Conservation (phyloP, 2,888 invertebrate genomes). For the Spodoptera picta region DNA sequence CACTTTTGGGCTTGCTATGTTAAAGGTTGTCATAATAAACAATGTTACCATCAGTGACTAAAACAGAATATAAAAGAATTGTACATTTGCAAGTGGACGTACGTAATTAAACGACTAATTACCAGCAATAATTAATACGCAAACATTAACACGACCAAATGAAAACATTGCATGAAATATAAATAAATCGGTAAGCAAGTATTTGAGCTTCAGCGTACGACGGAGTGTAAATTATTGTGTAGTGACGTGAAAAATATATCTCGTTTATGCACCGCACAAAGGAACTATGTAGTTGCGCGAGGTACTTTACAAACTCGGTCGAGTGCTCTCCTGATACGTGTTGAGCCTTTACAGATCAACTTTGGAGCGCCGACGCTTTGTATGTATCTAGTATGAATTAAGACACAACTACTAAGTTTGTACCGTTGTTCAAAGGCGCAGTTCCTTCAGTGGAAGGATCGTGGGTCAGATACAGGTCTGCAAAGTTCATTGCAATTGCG, state of each 20-base stretch:
- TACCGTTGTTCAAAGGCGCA: conserved; percentile 5
- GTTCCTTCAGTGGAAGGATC: conserved; percentile 8
- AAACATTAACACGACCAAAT: background rate
- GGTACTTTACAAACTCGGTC: conserved; percentile 51
- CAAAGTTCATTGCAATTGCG: conserved; percentile 7
- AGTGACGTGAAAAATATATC: conserved; percentile 24
- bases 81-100: too few relatives aligned
- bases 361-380: conserved; percentile 49
- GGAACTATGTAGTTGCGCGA: conserved; percentile 34
- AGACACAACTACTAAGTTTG: conserved; percentile 20
- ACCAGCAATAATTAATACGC: too few relatives aligned
- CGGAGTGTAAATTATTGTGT: conserved; percentile 19
- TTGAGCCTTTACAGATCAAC: conserved; percentile 55
- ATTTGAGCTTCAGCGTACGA: background rate
- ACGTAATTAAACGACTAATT: too few relatives aligned
- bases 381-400: conserved; percentile 38
- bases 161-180: background rate
- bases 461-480: conserved; percentile 11
- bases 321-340: conserved; percentile 46
- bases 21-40: too few relatives aligned
- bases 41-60: too few relatives aligned
- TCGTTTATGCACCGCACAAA: conserved; percentile 39
- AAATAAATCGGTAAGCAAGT: background rate
- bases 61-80: too few relatives aligned
- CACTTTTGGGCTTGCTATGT: too few relatives aligned